Evolutionary conservation across 2,888 invertebrate species (phyloP), one percentile per base, ranked within the genome.

Genomic region (Trilocha varians): DNA sequence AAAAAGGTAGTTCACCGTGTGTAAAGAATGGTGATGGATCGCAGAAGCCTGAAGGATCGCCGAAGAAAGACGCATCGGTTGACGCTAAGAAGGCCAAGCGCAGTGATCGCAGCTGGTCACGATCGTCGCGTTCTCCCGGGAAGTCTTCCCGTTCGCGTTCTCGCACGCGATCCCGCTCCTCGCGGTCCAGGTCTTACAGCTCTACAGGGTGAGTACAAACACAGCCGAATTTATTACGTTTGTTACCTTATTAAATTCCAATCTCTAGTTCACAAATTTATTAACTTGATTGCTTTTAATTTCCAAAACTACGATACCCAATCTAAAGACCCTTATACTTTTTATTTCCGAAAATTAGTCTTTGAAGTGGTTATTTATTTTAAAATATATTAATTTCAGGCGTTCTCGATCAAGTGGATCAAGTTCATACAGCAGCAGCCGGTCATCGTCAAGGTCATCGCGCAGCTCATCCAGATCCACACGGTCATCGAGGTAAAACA

Each of bases 401-500:
- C 67, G 78, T 2, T 82, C 83, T 13, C 74, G 78, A 1, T 79
- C 84, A 6, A 72, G 71, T 38, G 74, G 85, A 4, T 83, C 82
- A 39, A 86, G 87, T 51, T 89, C 90, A 3, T 89, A 88, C 69
- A 85, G 78, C 64, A 86, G 78, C 64, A 86, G 82, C 55, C 78
- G 89, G 32, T 88, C 87, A 43, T 80, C 79, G 9, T 80, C 80
- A 1, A 62, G 80, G 1, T 78, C 79, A 0, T 71, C 77, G 0
- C 74, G 79, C 39, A 73, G 69, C 41, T 67, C 77, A 0, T 79
- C 80, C 0, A 60, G 88, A 14, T 88, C 89, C 9, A 87, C 88
- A 1, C 83, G 87, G 39, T 87, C 88, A 0, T 83, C 85, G 9
- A 78, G 85, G 85, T 85, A 66, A 68, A 46, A n/a, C n/a, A n/a